phyloP scores from a whole-genome alignment of 1,140 invertebrate species.

The Nephotettix cincticeps region DNA sequence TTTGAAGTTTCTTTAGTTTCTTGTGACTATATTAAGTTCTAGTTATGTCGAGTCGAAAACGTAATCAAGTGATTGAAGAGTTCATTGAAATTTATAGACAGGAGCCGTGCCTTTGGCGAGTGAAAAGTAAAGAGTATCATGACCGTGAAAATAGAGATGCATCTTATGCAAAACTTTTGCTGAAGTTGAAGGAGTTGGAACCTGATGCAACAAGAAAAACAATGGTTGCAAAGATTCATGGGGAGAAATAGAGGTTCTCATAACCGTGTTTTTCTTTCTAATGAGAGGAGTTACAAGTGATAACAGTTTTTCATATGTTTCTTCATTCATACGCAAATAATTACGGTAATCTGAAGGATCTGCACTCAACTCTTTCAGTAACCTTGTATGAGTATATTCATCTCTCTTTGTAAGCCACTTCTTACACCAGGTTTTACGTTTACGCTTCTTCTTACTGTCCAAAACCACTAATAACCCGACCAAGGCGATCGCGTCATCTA shows the following conservation, averaged over 20 bases:
- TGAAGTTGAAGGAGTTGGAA: slow-evolving; percentile 40
- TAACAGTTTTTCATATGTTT: slow-evolving; percentile 21
- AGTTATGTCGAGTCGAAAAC: neutral
- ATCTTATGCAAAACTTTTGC: slow-evolving; percentile 39
- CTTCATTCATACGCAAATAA: slow-evolving; percentile 31
- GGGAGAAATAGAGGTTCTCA: slow-evolving; percentile 12
- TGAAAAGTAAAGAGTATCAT: slow-evolving; percentile 43
- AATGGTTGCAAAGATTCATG: slow-evolving; percentile 41
- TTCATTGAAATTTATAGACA: slow-evolving; percentile 1
- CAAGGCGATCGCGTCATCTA: slow-evolving; percentile 17
- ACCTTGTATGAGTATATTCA: too few relatives aligned
- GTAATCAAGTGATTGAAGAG: slow-evolving; percentile 5
- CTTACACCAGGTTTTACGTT: slow-evolving; percentile 22
- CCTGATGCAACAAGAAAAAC: slow-evolving; percentile 36
- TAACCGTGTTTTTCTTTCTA: slow-evolving; percentile 21
- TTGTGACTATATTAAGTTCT: slow-evolving; percentile 7
- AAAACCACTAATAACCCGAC: too few relatives aligned
- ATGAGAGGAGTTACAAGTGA: slow-evolving; percentile 24
- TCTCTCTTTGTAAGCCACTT: slow-evolving; percentile 14
- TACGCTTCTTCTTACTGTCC: too few relatives aligned
- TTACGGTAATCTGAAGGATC: slow-evolving; percentile 23
- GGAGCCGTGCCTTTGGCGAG: slow-evolving; percentile 25
- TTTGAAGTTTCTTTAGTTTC: too few relatives aligned
- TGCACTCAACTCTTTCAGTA: slow-evolving; percentile 11
- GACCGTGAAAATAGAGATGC: slow-evolving; percentile 40